Percentiles rank a stretch among this genome's conserved stretches.
Evolutionary conservation across 2,113 vertebrate species (phyloP).

Genomic region (Cyanoderma ruficeps): DNA sequence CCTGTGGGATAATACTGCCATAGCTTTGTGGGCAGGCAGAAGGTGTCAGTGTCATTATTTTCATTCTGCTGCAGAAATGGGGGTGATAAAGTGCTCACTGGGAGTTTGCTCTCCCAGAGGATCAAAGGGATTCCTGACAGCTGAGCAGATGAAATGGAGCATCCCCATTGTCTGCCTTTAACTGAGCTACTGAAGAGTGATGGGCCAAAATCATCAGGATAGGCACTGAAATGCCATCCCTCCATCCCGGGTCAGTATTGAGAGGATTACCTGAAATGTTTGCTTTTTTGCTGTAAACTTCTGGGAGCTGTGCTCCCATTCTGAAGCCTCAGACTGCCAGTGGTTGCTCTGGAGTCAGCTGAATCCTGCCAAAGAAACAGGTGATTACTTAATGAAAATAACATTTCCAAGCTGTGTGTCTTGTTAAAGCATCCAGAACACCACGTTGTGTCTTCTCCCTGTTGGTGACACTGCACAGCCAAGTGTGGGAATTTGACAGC

Average conservation of each 20-base stretch:
- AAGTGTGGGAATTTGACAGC: neutral
- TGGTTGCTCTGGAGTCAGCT: neutral
- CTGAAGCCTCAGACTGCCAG: neutral
- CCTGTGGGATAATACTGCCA: neutral
- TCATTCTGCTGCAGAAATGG: neutral
- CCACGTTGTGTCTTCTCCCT: neutral
- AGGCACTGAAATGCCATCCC: neutral
- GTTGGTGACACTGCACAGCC: neutral
- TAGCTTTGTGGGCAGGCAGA: neutral
- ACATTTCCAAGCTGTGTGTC: neutral
- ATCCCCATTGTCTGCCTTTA: neutral
- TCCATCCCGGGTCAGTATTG: neutral
- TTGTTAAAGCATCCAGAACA: neutral
- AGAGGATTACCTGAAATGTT: neutral
- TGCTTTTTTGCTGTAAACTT: neutral
- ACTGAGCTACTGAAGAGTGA: neutral
- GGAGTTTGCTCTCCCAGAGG: neutral
- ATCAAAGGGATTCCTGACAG: slow-evolving; percentile 23
- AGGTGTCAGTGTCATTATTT: slow-evolving; percentile 2
- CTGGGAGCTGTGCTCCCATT: rapidly evolving
- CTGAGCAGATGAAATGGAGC: neutral
- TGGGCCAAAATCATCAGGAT: neutral
- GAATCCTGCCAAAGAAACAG: neutral
- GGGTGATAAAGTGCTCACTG: neutral
- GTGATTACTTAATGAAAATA: neutral